Evolutionary conservation across 2,888 invertebrate genomes (phyloP).

Genomic region (Minunthozetes semirufus): DNA sequence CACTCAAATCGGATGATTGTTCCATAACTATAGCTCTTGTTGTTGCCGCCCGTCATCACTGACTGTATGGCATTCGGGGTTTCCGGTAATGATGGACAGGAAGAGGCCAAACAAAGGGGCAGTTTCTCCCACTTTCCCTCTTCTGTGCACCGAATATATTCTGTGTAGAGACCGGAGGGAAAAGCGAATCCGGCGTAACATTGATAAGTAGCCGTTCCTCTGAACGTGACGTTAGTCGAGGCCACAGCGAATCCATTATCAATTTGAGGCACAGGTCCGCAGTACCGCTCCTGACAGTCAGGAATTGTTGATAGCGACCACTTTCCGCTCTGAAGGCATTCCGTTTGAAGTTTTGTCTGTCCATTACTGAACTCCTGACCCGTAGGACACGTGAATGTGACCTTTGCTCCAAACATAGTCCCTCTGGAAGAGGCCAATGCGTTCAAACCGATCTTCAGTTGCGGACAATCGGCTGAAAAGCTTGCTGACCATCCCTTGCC

Average conservation of each 20-base stretch:
- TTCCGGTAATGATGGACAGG: slow-evolving; percentile 77
- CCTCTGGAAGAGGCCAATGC: slow-evolving; percentile 84
- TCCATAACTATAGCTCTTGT: slow-evolving; percentile 86
- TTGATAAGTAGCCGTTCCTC: slow-evolving; percentile 86
- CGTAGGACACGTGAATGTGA: slow-evolving; percentile 82
- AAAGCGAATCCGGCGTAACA: slow-evolving; percentile 88
- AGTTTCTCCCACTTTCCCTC: slow-evolving; percentile 88
- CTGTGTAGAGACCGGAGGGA: slow-evolving; percentile 74
- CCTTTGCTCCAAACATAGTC: slow-evolving; percentile 79
- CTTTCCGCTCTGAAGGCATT: slow-evolving; percentile 79
- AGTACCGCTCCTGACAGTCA: slow-evolving; percentile 57
- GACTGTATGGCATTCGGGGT: slow-evolving; percentile 79
- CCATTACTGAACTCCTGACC: slow-evolving; percentile 92
- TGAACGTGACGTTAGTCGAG: slow-evolving; percentile 88
- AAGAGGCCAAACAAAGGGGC: slow-evolving; percentile 83
- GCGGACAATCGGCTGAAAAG: slow-evolving; percentile 86
- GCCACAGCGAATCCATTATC: slow-evolving; percentile 94
- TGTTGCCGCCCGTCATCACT: slow-evolving; percentile 65
- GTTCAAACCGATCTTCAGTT: slow-evolving; percentile 72
- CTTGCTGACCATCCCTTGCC: slow-evolving; percentile 78
- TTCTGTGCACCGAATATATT: slow-evolving; percentile 78
- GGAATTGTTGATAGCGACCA: slow-evolving; percentile 62
- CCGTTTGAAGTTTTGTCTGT: slow-evolving; percentile 70
- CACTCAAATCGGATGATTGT: slow-evolving; percentile 87
- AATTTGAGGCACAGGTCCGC: slow-evolving; percentile 95